These are phyloP conservation scores for Eulemur coronatus DNA, from an alignment of 2,797 vertebrate species.

Conservation along the genomic window DNA sequence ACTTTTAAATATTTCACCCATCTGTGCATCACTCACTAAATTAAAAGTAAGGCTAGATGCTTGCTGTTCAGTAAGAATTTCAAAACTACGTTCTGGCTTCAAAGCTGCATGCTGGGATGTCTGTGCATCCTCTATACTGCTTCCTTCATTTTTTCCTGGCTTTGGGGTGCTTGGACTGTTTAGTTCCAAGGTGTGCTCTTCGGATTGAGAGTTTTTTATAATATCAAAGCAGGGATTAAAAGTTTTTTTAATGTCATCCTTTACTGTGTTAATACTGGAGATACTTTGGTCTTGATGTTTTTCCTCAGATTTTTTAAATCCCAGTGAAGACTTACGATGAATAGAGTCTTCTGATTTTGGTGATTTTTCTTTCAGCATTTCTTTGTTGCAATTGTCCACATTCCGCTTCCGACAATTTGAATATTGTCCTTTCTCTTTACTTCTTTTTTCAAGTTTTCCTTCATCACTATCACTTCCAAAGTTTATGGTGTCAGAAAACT, in stretches of 20 bases:
- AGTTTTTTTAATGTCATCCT: conserved; percentile 72
- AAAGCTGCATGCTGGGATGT: conserved; percentile 77
- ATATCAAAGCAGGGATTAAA: conserved; percentile 77
- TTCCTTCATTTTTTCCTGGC: conserved; percentile 60
- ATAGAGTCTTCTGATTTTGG: conserved; percentile 73
- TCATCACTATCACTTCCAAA: conserved; percentile 75
- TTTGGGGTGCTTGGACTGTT: conserved; percentile 49
- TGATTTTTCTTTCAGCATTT: conserved; percentile 63
- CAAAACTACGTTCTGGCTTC: conserved; percentile 89
- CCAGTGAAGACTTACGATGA: conserved; percentile 60
- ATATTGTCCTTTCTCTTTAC: conserved; percentile 72
- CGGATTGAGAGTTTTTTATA: conserved; percentile 72
- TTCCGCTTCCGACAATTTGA: conserved; percentile 69
- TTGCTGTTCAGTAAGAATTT: conserved; percentile 95
- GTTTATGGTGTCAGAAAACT: conserved; percentile 83
- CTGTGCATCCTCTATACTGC: conserved; percentile 72
- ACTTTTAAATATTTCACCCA: conserved; percentile 98
- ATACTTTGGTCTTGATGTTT: conserved; percentile 74
- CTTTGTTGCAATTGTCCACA: conserved; percentile 74
- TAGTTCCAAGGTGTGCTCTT: conserved; percentile 71
- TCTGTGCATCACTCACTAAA: conserved; percentile 96
- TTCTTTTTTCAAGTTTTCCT: conserved; percentile 69
- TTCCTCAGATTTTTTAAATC: conserved; percentile 69
- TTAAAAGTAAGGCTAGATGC: conserved; percentile 96
- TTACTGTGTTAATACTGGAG: conserved; percentile 57